These are phyloP conservation scores for Andrena minutula DNA, from an alignment of 2,888 invertebrate species.

Conservation along the genomic window DNA sequence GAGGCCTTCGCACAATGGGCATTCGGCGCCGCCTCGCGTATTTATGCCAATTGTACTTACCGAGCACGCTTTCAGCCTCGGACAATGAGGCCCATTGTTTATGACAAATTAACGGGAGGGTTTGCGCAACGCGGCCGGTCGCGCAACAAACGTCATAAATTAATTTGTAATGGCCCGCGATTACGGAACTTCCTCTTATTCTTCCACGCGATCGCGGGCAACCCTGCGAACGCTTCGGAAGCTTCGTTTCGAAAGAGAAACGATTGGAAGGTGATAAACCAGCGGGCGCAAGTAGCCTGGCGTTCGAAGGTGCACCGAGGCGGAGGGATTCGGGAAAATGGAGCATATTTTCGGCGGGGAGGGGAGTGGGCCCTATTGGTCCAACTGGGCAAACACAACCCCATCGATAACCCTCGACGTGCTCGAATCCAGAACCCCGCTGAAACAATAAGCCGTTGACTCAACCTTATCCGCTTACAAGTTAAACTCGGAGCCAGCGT, in stretches of 20 bases:
- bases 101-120: slow-evolving; percentile 62
- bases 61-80: slow-evolving; percentile 21
- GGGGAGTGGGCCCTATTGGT: slow-evolving; percentile 59
- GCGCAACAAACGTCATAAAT: slow-evolving; percentile 43
- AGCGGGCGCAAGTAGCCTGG: not conserved
- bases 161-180: slow-evolving; percentile 52
- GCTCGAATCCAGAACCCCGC: slow-evolving; percentile 75
- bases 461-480: slow-evolving; percentile 85
- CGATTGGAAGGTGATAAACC: not conserved
- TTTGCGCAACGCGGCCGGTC: slow-evolving; percentile 37
- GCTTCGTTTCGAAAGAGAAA: not conserved
- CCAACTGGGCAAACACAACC: slow-evolving; percentile 81
- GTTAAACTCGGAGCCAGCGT: slow-evolving; percentile 77
- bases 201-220: not conserved
- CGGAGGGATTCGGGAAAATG: slow-evolving; percentile 53
- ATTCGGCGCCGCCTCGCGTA: slow-evolving; percentile 53
- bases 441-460: slow-evolving; percentile 84
- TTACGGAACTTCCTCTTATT: slow-evolving; percentile 25
- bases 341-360: slow-evolving; percentile 50
- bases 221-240: not conserved
- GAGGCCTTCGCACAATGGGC: slow-evolving; percentile 54
- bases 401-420: slow-evolving; percentile 77
- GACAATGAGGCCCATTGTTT: slow-evolving; percentile 60
- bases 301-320: not conserved
- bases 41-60: slow-evolving; percentile 54